Conservation (phyloP, 2,113 vertebrate species). For the Merops nubicus region DNA sequence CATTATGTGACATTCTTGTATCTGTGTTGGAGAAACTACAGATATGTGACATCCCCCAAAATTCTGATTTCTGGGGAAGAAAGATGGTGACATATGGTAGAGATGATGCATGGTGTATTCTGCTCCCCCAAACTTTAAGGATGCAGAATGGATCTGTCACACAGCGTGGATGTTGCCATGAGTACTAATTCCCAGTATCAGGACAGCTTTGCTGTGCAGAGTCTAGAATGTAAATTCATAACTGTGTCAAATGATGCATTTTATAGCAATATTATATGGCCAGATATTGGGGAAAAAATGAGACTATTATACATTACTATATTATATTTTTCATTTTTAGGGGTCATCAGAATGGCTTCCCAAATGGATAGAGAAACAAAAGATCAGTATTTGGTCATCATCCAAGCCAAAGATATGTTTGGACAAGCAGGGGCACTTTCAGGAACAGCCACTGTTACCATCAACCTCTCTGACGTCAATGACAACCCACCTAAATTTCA, state of each 20-base stretch:
- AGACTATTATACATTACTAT: neutral
- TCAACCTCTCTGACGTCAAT: constrained; percentile 91
- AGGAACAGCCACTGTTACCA: constrained; percentile 87
- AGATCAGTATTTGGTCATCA: constrained; percentile 86
- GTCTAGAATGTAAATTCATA: neutral
- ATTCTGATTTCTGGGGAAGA: neutral
- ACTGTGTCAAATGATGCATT: neutral
- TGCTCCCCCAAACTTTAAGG: neutral
- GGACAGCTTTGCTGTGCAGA: neutral
- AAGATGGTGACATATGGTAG: neutral
- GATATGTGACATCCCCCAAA: neutral
- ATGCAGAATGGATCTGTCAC: neutral
- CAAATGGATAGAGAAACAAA: constrained; percentile 91
- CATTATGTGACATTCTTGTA: neutral
- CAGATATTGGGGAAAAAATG: neutral
- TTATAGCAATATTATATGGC: neutral
- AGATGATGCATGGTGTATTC: neutral
- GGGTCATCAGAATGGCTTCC: constrained; percentile 88
- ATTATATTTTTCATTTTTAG: constrained; percentile 64
- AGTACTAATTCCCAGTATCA: neutral
- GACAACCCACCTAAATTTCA: constrained; percentile 94
- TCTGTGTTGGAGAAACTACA: neutral
- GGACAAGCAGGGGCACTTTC: constrained; percentile 85
- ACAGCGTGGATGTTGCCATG: fast-evolving
- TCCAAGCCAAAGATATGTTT: constrained; percentile 93